Base-by-base conservation (phyloP, 2,113 vertebrate species). In the Oncorhynchus keta region DNA sequence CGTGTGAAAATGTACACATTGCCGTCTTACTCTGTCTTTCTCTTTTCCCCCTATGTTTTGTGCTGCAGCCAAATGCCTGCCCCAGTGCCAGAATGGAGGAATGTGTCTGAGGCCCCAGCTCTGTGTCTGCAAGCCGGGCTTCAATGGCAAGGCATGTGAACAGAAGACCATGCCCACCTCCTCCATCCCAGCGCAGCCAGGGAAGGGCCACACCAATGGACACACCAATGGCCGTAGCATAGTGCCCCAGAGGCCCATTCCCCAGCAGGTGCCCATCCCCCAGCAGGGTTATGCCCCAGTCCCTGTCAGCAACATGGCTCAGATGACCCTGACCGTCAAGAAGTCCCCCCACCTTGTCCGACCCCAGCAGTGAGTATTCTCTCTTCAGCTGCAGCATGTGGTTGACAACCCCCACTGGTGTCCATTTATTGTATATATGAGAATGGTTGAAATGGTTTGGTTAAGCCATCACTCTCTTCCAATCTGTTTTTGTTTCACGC, bases 71-170 rank as follows among this genome's bases (percentile, higher is more conserved):
- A 97, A 95, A 90, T 99, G 98, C 87, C 84, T 91, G 12, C 98
- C 98, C 0, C 95, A 95, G 0, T 99, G 98, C 93, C 97, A 97
- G 83, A 99, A 99, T 2, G 97, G 96, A 89, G 98, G 97, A 80
- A 96, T 97, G 95, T 99, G 98, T 86, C 95, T 99, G 22, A 92
- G 94, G 87, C 97, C 97, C 73, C 98, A 99, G 83, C 92, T 97
- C 66, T 99, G 98, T 78, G 94, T 99, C 83, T 99, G 98, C 83
- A 98, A 98, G 75, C 95, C 95, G 18, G 97, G 96, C 67, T 97
- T 96, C 28, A 95, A 95, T 86, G 98, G 98, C 28, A 95, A 90
- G 88, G 89, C 94, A 69, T 99, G 98, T 73, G 97, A 97, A 86
- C 94, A 93, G 64, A 92, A 89, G 76, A 83, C 85, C 1, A n/a